Conservation (phyloP, 37 sponge, comb jelly and placozoan species). For the Mnemiopsis leidyi region DNA sequence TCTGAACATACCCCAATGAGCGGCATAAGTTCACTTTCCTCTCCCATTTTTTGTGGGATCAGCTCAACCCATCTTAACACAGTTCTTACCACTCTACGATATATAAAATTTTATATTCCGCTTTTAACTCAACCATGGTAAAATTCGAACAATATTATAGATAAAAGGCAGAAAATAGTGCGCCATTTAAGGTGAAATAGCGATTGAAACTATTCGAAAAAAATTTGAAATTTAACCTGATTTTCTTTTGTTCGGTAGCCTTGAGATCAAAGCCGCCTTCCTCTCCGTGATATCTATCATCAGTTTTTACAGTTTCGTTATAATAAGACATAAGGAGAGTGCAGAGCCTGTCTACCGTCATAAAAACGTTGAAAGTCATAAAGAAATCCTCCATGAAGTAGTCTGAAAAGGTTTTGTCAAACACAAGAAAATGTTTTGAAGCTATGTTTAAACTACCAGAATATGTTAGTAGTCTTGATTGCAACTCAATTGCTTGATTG, state of each 20-base stretch:
- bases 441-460: neutral
- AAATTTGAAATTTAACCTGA: slow-evolving; percentile 16
- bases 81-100: slow-evolving; percentile 4
- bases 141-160: too few species aligned
- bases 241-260: slow-evolving; percentile 51
- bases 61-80: slow-evolving; percentile 36
- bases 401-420: too few species aligned
- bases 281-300: neutral
- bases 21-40: neutral
- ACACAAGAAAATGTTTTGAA: neutral
- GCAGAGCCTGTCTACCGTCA: slow-evolving; percentile 72
- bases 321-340: slow-evolving; percentile 64
- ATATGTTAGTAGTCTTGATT: too few species aligned
- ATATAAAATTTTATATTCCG: too few species aligned
- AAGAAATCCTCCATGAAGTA: slow-evolving; percentile 82
- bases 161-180: too few species aligned
- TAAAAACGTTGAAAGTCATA: slow-evolving; percentile 80
- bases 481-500: too few species aligned
- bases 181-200: too few species aligned
- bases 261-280: slow-evolving; percentile 9
- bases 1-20: slow-evolving; percentile 36
- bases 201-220: too few species aligned
- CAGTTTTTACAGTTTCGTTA: neutral
- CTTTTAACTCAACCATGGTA: too few species aligned
- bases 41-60: slow-evolving; percentile 53